These are phyloP conservation scores for Alethe diademata DNA, from an alignment of 2,113 vertebrate genomes.

Conservation along the genomic window DNA sequence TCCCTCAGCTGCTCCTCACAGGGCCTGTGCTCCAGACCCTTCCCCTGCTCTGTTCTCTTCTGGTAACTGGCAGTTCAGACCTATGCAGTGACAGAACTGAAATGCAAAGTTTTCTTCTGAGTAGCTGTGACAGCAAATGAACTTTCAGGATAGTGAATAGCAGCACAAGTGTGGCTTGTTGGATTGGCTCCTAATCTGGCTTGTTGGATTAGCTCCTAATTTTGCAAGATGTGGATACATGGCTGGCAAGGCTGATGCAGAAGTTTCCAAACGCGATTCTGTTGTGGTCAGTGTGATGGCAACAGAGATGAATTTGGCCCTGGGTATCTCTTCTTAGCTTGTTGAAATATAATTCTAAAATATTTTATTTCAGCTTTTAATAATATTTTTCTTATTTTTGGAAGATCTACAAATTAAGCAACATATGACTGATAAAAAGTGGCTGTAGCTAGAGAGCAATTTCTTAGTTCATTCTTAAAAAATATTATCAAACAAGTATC, in stretches of 20 bases:
- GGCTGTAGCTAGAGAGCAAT: not conserved
- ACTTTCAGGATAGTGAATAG: not conserved
- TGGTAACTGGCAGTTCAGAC: not conserved
- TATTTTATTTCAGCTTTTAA: constrained; percentile 47
- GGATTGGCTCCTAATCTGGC: not conserved
- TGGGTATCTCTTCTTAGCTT: constrained; percentile 39
- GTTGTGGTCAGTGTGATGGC: constrained; percentile 5
- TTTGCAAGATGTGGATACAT: not conserved
- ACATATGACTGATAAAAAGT: not conserved
- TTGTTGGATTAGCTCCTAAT: not conserved
- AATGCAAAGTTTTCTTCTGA: not conserved
- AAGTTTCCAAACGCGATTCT: not conserved
- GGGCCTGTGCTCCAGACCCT: not conserved
- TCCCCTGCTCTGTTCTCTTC: accelerated
- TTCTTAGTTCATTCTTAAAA: not conserved
- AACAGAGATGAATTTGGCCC: constrained; percentile 51
- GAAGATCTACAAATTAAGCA: constrained; percentile 29
- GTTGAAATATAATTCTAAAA: constrained; percentile 43
- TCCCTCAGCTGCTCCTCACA: not conserved
- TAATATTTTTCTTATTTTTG: constrained; percentile 59
- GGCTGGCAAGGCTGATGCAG: not conserved
- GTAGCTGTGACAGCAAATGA: not conserved
- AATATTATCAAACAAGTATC: not conserved
- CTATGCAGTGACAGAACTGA: not conserved
- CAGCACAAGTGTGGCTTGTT: not conserved